Percentiles rank a stretch among this genome's conserved stretches.
phyloP scores from a whole-genome alignment of 2,113 vertebrate species.

The Halcyon senegalensis region DNA sequence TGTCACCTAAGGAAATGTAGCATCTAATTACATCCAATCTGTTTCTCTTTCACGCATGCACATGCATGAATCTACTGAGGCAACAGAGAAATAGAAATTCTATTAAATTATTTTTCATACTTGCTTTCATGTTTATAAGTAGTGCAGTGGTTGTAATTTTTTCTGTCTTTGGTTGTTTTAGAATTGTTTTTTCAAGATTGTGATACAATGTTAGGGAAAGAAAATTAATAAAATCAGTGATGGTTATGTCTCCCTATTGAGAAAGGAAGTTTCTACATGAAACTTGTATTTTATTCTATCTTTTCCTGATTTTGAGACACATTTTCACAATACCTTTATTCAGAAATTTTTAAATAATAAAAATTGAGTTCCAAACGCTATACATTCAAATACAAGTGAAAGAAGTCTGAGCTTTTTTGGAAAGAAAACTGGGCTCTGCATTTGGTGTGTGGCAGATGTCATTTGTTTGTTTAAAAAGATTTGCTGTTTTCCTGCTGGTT shows the following conservation, averaged over 20 bases:
- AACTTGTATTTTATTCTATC: background rate
- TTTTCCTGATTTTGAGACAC: background rate
- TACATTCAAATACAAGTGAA: background rate
- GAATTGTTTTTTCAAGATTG: background rate
- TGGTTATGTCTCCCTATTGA: background rate
- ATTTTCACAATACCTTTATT: background rate
- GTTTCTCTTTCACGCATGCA: background rate
- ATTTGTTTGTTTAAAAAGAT: background rate
- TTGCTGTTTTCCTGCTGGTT: background rate
- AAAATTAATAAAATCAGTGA: background rate
- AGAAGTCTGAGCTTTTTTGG: background rate
- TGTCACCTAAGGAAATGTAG: background rate
- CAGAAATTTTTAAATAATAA: background rate
- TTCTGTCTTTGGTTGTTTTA: background rate
- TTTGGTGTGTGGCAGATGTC: background rate
- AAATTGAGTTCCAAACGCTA: accelerated
- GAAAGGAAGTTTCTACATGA: background rate
- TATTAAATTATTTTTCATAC: background rate
- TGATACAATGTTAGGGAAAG: background rate
- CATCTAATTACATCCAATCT: background rate
- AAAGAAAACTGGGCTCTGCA: background rate
- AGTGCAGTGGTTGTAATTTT: background rate
- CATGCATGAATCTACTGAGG: background rate
- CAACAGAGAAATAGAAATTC: background rate
- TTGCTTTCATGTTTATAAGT: background rate